Conservation (phyloP, 2,797 vertebrate species). For the Paramormyrops hopkinsi region DNA sequence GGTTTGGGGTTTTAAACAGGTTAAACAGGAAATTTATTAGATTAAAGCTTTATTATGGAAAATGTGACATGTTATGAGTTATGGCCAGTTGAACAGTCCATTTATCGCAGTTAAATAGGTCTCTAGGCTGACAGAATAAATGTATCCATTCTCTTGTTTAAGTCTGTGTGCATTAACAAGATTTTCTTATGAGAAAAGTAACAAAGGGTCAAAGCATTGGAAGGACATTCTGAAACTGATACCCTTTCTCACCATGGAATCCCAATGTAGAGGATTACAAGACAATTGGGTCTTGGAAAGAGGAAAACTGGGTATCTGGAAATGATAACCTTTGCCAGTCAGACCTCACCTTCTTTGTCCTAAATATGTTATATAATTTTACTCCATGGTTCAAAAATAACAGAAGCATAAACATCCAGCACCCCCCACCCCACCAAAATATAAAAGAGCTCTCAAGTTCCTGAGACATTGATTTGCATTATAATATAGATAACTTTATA, state of each 20-base stretch:
- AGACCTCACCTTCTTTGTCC: constrained; percentile 62
- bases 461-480: constrained; percentile 42
- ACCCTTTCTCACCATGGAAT: constrained; percentile 87
- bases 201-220: constrained; percentile 56
- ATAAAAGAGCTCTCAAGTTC: constrained; percentile 42
- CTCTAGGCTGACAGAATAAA: constrained; percentile 31
- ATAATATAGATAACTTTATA: constrained; percentile 54
- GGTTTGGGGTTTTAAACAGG: background rate
- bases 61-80: constrained; percentile 5
- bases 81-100: constrained; percentile 27
- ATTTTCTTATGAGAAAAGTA: constrained; percentile 60
- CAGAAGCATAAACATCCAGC: constrained; percentile 56
- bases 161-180: constrained; percentile 45
- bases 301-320: constrained; percentile 73
- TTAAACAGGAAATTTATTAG: constrained; percentile 1
- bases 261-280: constrained; percentile 70
- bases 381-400: constrained; percentile 64
- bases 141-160: constrained; percentile 35
- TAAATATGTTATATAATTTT: constrained; percentile 57
- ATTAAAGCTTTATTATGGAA: background rate
- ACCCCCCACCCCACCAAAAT: constrained; percentile 34
- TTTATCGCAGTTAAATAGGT: constrained; percentile 23
- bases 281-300: constrained; percentile 82
- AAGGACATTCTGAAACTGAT: constrained; percentile 49
- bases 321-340: constrained; percentile 84